These are phyloP conservation scores for Eueides isabella DNA, from an alignment of 1,140 invertebrate species.

Conservation along the genomic window DNA sequence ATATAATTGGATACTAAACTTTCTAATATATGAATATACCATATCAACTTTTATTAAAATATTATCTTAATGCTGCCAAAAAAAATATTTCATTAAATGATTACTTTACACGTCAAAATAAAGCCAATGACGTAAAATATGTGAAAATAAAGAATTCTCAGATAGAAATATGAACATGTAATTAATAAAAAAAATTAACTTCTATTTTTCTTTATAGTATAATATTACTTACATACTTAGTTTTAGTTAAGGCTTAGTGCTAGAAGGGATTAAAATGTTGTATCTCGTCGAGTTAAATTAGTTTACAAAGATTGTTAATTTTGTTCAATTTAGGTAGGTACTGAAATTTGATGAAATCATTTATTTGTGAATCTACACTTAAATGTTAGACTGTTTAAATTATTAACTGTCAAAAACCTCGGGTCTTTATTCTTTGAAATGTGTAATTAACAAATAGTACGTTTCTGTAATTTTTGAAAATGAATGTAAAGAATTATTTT, in stretches of 20 bases:
- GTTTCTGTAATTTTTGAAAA: no score
- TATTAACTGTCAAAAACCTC: no score
- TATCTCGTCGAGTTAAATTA: background rate
- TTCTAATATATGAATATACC: background rate
- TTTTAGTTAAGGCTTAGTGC: background rate
- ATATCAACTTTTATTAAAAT: background rate
- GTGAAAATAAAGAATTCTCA: background rate
- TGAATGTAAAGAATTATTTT: background rate
- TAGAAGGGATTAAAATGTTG: background rate
- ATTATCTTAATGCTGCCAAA: no score
- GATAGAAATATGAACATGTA: background rate
- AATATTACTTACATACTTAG: background rate
- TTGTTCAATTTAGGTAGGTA: background rate
- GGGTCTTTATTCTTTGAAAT: no score
- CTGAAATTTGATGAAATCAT: background rate
- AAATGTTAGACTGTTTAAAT: background rate
- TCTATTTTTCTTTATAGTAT: background rate
- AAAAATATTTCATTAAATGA: no score
- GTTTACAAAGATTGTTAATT: background rate
- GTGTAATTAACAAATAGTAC: no score
- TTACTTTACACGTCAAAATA: no score
- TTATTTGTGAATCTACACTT: background rate
- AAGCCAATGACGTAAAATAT: no score
- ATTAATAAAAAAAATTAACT: background rate
- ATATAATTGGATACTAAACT: background rate